Conservation (phyloP, 1,140 invertebrate genomes). For the Achroia grisella region DNA sequence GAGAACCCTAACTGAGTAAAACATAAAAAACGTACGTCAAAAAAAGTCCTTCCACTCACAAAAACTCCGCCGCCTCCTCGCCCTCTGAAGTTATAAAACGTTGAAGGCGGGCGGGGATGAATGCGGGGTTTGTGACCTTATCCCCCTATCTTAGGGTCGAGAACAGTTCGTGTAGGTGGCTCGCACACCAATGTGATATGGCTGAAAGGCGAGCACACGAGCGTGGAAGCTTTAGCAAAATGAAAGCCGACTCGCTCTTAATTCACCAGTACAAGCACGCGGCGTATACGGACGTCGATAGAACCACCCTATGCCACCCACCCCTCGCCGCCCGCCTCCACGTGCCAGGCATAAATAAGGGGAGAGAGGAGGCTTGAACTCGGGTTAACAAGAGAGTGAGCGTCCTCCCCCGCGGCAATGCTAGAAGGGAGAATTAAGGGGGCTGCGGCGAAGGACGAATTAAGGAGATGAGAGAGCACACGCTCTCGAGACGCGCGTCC, state of each 20-base stretch:
- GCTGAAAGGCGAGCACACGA: slow-evolving; percentile 69
- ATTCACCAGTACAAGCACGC: slow-evolving; percentile 63
- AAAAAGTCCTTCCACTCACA: slow-evolving; percentile 70
- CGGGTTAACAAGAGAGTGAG: slow-evolving; percentile 67
- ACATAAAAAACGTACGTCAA: slow-evolving; percentile 72
- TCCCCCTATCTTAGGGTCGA: slow-evolving; percentile 35
- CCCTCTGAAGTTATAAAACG: slow-evolving; percentile 66
- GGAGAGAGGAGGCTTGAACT: slow-evolving; percentile 38
- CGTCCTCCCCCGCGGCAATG: slow-evolving; percentile 40
- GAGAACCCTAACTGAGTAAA: slow-evolving; percentile 65
- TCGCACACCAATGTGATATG: slow-evolving; percentile 39
- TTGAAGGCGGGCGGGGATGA: slow-evolving; percentile 37
- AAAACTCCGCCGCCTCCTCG: slow-evolving; percentile 60
- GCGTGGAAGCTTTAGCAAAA: slow-evolving; percentile 69
- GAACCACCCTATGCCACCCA: slow-evolving; percentile 33
- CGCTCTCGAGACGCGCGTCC: slow-evolving; percentile 65
- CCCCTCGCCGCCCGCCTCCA: slow-evolving; percentile 33
- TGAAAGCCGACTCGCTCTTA: slow-evolving; percentile 72
- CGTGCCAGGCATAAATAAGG: slow-evolving; percentile 64
- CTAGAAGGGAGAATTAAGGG: slow-evolving; percentile 54
- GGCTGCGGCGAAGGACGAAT: slow-evolving; percentile 71
- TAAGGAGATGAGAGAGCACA: slow-evolving; percentile 73
- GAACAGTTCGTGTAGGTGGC: slow-evolving; percentile 18
- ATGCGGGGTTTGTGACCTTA: slow-evolving; percentile 39
- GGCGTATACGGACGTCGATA: slow-evolving; percentile 52